Percentiles rank a stretch among this genome's conserved stretches.
These are phyloP conservation scores for Lepus europaeus DNA, from an alignment of 2,113 vertebrate species.

Conservation along the genomic window DNA sequence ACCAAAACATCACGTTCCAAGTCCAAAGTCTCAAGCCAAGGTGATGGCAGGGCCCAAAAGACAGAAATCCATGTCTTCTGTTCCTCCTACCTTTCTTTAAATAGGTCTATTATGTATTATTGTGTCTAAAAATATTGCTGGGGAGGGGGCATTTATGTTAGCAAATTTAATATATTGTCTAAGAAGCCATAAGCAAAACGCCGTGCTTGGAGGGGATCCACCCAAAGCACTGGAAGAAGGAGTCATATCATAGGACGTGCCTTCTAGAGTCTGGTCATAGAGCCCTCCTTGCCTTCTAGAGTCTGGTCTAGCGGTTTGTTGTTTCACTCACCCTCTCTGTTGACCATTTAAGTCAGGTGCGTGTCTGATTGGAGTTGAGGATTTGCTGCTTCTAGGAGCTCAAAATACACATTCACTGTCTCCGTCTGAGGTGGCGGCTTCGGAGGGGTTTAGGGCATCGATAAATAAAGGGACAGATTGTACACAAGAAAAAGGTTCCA, in stretches of 20 bases:
- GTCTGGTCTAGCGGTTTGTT: not conserved
- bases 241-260: too few relatives aligned
- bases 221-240: too few relatives aligned
- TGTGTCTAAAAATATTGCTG: slow-evolving; percentile 30
- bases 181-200: not conserved
- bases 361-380: slow-evolving; percentile 29
- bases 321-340: not conserved
- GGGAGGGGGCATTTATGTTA: not conserved
- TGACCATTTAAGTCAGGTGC: not conserved
- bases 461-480: slow-evolving; percentile 1
- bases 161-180: not conserved
- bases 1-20: not conserved
- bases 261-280: not conserved
- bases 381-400: not conserved
- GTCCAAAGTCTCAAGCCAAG: not conserved
- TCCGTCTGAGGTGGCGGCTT: slow-evolving; percentile 15
- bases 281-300: too few relatives aligned
- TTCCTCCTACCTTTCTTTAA: not conserved
- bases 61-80: not conserved
- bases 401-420: slow-evolving; percentile 1
- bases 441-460: not conserved
- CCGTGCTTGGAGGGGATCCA: not conserved
- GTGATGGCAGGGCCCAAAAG: not conserved
- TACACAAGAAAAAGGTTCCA: slow-evolving; percentile 36
- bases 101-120: not conserved